Evolutionary conservation across 2,113 vertebrate species (phyloP).

Genomic region (Lepus timidus): DNA sequence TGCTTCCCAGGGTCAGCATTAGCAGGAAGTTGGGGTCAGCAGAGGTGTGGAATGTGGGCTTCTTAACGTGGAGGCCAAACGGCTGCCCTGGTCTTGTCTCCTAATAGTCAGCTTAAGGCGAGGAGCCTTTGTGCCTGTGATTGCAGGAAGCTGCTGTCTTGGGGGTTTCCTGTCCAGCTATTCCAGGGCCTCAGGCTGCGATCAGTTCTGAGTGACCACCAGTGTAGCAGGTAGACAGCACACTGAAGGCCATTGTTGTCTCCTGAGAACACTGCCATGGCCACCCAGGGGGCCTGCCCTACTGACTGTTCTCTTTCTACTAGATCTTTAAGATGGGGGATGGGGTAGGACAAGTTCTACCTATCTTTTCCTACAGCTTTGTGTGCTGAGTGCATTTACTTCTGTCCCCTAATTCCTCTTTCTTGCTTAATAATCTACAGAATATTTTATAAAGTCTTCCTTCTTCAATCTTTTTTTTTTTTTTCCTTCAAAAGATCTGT

Average conservation of each 20-base stretch:
- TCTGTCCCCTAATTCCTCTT: background rate
- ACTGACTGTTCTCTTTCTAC: background rate
- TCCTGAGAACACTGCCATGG: background rate
- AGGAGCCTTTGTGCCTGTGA: background rate
- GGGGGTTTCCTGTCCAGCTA: background rate
- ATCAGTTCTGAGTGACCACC: background rate
- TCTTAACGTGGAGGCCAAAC: too few relatives aligned
- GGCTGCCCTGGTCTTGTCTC: background rate
- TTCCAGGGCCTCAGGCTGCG: slow-evolving; percentile 2
- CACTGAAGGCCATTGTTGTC: background rate
- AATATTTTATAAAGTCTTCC: background rate
- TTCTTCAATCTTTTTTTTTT: background rate
- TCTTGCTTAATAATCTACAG: background rate
- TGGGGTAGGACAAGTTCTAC: background rate
- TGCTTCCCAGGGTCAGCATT: too few relatives aligned
- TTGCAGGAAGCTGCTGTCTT: background rate
- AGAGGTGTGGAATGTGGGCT: too few relatives aligned
- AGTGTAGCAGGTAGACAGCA: background rate
- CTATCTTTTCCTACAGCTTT: background rate
- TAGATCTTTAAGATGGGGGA: background rate
- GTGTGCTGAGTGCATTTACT: background rate
- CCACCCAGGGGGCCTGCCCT: rapidly evolving
- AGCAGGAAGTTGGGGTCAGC: too few relatives aligned
- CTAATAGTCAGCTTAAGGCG: background rate
- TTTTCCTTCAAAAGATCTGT: background rate